These are phyloP conservation scores for Polypterus bichir DNA, from an alignment of 2,113 vertebrate genomes.

Conservation along the genomic window DNA sequence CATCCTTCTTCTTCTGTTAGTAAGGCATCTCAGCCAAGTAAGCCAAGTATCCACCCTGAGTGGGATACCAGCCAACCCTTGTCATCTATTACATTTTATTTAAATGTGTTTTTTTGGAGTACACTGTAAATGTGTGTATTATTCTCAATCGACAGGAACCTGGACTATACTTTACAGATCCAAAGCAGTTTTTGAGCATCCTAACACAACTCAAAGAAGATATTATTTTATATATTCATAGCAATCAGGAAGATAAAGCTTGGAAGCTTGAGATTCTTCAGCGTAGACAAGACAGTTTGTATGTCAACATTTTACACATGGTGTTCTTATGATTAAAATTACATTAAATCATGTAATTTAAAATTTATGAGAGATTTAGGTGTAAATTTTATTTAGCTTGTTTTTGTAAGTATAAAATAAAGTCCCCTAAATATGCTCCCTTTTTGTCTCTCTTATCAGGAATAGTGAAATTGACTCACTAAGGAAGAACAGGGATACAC, in stretches of 20 bases:
- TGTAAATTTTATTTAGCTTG: background rate
- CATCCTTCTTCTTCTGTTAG: too few relatives aligned
- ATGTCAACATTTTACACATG: slow-evolving; percentile 15
- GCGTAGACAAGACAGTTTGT: slow-evolving; percentile 34
- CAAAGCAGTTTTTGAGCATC: slow-evolving; percentile 39
- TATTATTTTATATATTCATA: slow-evolving; percentile 42
- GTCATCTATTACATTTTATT: background rate
- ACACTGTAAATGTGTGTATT: background rate
- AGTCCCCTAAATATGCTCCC: background rate
- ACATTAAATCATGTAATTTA: background rate
- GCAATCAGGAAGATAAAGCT: slow-evolving; percentile 46
- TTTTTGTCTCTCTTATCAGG: slow-evolving; percentile 20
- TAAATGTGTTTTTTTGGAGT: background rate
- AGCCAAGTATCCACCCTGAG: too few relatives aligned
- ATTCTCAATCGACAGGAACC: slow-evolving; percentile 30
- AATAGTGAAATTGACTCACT: slow-evolving; percentile 28
- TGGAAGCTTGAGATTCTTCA: slow-evolving; percentile 28
- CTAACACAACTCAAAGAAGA: slow-evolving; percentile 43
- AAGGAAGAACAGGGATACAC: slow-evolving; percentile 29
- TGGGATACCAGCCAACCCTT: background rate
- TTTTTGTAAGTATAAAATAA: background rate
- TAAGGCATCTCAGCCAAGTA: too few relatives aligned
- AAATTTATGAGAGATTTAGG: background rate
- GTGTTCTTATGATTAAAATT: background rate
- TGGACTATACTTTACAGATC: slow-evolving; percentile 44